phyloP scores from a whole-genome alignment of 2,888 invertebrate genomes.

The Calephelis perditalis region DNA sequence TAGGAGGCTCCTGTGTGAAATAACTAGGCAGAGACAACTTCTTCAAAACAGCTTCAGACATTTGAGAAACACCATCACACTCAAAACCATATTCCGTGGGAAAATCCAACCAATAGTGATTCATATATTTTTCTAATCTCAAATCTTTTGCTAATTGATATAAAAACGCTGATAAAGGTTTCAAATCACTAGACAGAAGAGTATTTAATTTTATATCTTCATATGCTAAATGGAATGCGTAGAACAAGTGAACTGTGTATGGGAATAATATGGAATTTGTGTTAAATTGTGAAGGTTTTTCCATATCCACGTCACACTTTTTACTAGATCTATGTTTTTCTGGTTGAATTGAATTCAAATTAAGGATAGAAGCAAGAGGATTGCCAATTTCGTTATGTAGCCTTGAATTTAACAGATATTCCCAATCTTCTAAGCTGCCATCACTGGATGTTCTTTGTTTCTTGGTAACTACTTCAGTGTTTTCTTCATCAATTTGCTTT shows the following conservation, averaged over 20 bases:
- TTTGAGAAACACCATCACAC: constrained; percentile 63
- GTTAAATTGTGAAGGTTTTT: constrained; percentile 73
- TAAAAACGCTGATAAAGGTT: constrained; percentile 83
- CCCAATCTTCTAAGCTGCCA: constrained; percentile 91
- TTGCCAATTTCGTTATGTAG: constrained; percentile 72
- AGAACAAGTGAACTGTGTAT: constrained; percentile 85
- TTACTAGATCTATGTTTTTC: constrained; percentile 29
- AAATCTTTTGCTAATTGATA: constrained; percentile 88
- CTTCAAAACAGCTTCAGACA: constrained; percentile 76
- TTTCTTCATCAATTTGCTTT: constrained; percentile 59
- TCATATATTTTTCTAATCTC: constrained; percentile 81
- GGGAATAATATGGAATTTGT: constrained; percentile 83
- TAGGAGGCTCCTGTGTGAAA: constrained; percentile 81
- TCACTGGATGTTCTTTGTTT: constrained; percentile 88
- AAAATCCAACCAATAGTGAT: constrained; percentile 92
- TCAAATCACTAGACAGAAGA: constrained; percentile 81
- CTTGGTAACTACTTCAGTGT: constrained; percentile 81
- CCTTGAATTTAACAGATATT: constrained; percentile 79
- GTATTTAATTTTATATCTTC: constrained; percentile 93
- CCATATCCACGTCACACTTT: constrained; percentile 35
- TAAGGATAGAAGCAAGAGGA: constrained; percentile 62
- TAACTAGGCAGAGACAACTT: constrained; percentile 80
- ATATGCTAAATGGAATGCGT: constrained; percentile 91
- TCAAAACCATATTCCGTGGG: constrained; percentile 79
- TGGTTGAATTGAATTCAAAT: constrained; percentile 39